Conservation (phyloP, 2,888 invertebrate genomes). For the Philereme vetulata region DNA sequence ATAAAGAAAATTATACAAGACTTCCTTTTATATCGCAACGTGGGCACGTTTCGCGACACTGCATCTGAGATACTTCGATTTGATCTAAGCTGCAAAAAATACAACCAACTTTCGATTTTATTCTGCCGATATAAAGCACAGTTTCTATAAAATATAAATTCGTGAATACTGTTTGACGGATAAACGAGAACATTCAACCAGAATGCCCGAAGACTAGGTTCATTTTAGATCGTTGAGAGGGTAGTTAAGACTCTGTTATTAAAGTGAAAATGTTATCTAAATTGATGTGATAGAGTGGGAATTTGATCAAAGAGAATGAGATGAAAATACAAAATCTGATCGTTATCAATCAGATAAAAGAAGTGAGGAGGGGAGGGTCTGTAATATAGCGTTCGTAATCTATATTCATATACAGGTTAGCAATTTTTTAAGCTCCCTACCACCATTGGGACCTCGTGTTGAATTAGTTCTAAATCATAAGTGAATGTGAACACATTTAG, state of each 20-base stretch:
- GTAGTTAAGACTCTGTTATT: constrained; percentile 43
- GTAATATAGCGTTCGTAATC: too few species aligned
- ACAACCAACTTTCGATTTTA: constrained; percentile 48
- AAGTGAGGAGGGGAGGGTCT: too few species aligned
- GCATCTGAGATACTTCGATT: constrained; percentile 64
- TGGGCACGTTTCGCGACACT: constrained; percentile 81
- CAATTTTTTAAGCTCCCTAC: too few species aligned
- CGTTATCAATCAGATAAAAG: constrained; percentile 6
- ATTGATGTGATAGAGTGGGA: constrained; percentile 46
- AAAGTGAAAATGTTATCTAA: constrained; percentile 55
- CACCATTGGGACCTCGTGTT: too few species aligned
- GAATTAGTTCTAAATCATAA: too few species aligned
- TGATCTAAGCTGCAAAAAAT: constrained; percentile 41
- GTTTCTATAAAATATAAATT: constrained; percentile 30
- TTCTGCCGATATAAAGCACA: constrained; percentile 40
- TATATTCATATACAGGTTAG: too few species aligned
- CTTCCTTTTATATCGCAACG: constrained; percentile 83
- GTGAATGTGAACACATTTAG: too few species aligned
- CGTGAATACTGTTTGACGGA: constrained; percentile 27
- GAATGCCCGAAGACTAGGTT: constrained; percentile 42
- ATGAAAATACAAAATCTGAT: constrained; percentile 21
- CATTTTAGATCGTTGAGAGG: constrained; percentile 33
- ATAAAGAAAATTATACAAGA: constrained; percentile 80
- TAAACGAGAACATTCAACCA: constrained; percentile 46
- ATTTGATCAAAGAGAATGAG: constrained; percentile 35